Percentiles rank a stretch among this genome's conserved stretches.
Conservation (phyloP, 2,888 invertebrate species). For the Zootermopsis nevadensis region DNA sequence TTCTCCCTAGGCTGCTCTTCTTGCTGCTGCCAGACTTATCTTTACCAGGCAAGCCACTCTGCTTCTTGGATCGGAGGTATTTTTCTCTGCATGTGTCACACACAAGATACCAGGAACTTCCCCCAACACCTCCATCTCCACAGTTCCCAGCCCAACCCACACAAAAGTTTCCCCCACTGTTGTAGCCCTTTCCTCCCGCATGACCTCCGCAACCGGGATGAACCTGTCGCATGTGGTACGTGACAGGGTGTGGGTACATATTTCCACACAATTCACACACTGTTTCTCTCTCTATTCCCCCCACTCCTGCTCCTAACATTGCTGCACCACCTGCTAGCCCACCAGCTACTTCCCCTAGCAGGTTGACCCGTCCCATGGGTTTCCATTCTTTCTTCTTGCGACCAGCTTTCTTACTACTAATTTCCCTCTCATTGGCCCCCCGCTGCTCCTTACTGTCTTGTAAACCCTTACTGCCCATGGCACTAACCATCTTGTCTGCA, state of each 20-base stretch:
- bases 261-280: constrained; percentile 90
- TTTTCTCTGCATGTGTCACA: constrained; percentile 92
- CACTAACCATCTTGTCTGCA: constrained; percentile 57
- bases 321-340: constrained; percentile 58
- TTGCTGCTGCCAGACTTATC: constrained; percentile 60
- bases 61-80: constrained; percentile 64
- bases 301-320: constrained; percentile 52
- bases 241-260: constrained; percentile 81
- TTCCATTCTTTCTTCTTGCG: constrained; percentile 71
- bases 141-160: constrained; percentile 91
- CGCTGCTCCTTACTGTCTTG: constrained; percentile 55
- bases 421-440: constrained; percentile 57
- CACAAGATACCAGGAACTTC: constrained; percentile 89
- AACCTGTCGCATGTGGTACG: constrained; percentile 89
- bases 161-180: constrained; percentile 88
- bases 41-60: constrained; percentile 57
- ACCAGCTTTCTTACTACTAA: constrained; percentile 63
- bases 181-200: constrained; percentile 88
- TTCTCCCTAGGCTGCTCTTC: constrained; percentile 54
- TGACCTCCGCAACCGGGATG: constrained; percentile 93
- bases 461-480: constrained; percentile 57
- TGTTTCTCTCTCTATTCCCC: constrained; percentile 61
- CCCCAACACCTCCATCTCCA: constrained; percentile 83
- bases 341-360: constrained; percentile 52
- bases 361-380: constrained; percentile 52